Base-by-base conservation (phyloP, 2,113 vertebrate species). In the Lanius collurio region DNA sequence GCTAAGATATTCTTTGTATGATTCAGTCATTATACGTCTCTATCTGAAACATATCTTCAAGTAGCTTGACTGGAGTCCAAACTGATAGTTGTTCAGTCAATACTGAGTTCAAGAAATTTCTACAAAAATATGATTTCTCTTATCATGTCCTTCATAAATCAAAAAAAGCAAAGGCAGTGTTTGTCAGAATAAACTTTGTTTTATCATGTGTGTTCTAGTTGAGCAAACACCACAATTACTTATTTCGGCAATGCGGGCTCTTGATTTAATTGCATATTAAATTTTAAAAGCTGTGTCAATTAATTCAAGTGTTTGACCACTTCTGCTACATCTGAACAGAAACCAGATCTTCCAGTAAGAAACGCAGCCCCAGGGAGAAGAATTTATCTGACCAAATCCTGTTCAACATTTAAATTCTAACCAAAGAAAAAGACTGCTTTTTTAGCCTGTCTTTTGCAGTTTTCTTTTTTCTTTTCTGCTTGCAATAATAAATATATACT, bases 171-270 rank as follows among this genome's bases (percentile, higher is more conserved):
- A 31, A 79, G 10, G 1, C 30, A 75, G 2, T 20, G 14, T 46
- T 49, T 83, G 3, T 41, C 20, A 73, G 28, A 62, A 49, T 10
- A 27, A 2, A 7, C 3, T 35, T 47, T 0, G 5, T 2, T 62
- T 65, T 65, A 53, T 57, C 13, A 6, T 13, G 1, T 6, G 13
- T 68, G 3, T 53, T 91, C 15, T 41, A 42, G 6, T 11, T 56
- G 13, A 44, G 65, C 10, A 49, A 81, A 37, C 3, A 39, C 4
- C 9, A 42, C 15, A 37, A 21, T 22, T 57, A 24, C 1, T 35
- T 73, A 35, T 80, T 91, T 56, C 31, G 47, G n/a, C 14, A 62
- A 31, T 37, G 5, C 10, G 71, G 7, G 8, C 11, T 70, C 18
- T 35, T 68, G 24, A 3, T 76, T 76, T 87, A 69, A 11, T 35